Evolutionary conservation across 1,140 invertebrate genomes (phyloP).

Genomic region (Aphelinus certus): DNA sequence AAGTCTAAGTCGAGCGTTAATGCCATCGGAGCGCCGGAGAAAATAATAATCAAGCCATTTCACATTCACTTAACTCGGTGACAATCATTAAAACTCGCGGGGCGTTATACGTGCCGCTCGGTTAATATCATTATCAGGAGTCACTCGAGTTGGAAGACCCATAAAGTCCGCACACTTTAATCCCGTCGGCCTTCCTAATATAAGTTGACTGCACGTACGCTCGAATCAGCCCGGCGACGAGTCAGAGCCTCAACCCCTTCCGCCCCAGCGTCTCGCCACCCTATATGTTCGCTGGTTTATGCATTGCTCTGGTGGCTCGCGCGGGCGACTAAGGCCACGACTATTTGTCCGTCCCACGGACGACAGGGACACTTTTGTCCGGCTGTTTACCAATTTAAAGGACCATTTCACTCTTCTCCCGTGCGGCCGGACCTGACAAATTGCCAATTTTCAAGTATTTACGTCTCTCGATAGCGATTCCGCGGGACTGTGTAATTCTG

Average conservation of each 20-base stretch:
- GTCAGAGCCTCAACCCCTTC: no score
- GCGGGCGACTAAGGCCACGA: not conserved
- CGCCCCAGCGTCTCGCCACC: no score
- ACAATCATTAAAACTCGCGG: slow-evolving; percentile 12
- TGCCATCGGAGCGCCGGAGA: not conserved
- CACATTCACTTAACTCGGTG: slow-evolving; percentile 9
- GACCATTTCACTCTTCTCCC: no score
- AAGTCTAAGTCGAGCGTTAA: not conserved
- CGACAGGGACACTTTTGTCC: no score
- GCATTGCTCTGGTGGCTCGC: not conserved
- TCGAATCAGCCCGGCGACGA: slow-evolving; percentile 8
- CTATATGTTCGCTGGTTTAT: slow-evolving; percentile 25
- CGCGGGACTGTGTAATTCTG: no score
- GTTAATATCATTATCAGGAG: slow-evolving; percentile 38
- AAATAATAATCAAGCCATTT: slow-evolving; percentile 36
- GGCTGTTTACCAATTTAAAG: no score
- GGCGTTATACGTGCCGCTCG: not conserved
- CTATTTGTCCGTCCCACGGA: not conserved
- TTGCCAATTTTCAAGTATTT: no score
- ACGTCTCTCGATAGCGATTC: no score
- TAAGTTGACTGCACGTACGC: slow-evolving; percentile 26
- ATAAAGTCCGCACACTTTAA: slow-evolving; percentile 26
- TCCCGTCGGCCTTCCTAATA: slow-evolving; percentile 26
- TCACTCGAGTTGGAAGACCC: slow-evolving; percentile 28
- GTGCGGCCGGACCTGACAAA: no score